Conservation (phyloP, 2,797 vertebrate genomes). For the Phyllotis vaccarum region DNA sequence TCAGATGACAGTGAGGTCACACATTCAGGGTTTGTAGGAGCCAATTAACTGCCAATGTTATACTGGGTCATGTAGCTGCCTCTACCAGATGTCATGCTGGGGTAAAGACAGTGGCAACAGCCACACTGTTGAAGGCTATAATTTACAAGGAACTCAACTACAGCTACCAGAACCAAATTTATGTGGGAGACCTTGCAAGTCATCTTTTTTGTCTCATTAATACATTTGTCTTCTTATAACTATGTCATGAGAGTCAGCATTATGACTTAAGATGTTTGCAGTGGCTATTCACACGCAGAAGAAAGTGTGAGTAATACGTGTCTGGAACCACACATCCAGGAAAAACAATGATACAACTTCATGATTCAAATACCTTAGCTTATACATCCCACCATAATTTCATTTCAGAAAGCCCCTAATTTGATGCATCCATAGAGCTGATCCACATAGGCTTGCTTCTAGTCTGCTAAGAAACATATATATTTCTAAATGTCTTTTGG, state of each 20-base stretch:
- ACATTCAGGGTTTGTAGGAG: not conserved
- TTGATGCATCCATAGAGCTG: not conserved
- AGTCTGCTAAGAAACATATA: not conserved
- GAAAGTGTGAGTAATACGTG: not conserved
- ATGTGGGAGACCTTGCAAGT: not conserved
- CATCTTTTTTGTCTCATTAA: not conserved
- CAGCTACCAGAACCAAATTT: not conserved
- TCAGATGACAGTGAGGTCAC: not conserved
- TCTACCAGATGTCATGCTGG: not conserved
- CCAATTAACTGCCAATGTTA: not conserved
- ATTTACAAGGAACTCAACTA: not conserved
- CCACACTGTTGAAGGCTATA: not conserved
- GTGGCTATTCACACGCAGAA: not conserved
- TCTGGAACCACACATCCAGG: not conserved
- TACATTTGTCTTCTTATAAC: not conserved
- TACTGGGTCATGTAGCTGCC: not conserved
- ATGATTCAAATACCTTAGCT: not conserved
- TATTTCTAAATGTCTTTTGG: not conserved
- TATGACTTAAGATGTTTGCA: rapidly evolving
- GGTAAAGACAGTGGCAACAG: not conserved
- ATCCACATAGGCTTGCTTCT: not conserved
- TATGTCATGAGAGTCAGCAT: not conserved
- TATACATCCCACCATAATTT: not conserved
- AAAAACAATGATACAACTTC: rapidly evolving
- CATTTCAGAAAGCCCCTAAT: not conserved